Percentiles rank a stretch among this genome's conserved stretches.
Evolutionary conservation across 2,888 invertebrate genomes (phyloP).

Genomic region (Caradrina clavipalpis): DNA sequence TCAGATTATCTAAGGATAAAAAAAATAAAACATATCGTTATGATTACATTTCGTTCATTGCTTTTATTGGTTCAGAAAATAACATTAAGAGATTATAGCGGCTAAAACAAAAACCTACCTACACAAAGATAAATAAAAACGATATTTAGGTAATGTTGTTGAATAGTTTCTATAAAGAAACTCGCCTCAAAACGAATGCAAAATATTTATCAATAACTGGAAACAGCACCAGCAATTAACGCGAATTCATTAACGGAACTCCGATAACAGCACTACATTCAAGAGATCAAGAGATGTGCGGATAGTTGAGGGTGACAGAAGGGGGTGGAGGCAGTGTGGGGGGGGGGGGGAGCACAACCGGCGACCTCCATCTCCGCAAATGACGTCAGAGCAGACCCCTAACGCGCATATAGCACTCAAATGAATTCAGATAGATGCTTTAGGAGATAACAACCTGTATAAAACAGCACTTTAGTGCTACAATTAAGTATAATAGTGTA

Average conservation of each 20-base stretch:
- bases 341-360: slow-evolving; percentile 22
- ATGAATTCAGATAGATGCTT: slow-evolving; percentile 60
- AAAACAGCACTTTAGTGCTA: slow-evolving; percentile 30
- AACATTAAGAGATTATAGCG: too few relatives aligned
- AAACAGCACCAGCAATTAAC: slow-evolving; percentile 65
- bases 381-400: slow-evolving; percentile 71
- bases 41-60: too few relatives aligned
- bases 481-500: neutral
- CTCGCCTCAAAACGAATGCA: neutral
- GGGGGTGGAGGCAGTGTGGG: slow-evolving; percentile 27
- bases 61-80: too few relatives aligned
- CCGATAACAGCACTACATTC: slow-evolving; percentile 65
- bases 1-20: neutral
- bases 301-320: slow-evolving; percentile 46
- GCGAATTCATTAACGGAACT: slow-evolving; percentile 69
- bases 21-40: neutral
- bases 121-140: neutral
- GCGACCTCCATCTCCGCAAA: slow-evolving; percentile 60
- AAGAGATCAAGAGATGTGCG: slow-evolving; percentile 63
- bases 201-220: slow-evolving; percentile 51
- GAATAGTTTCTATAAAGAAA: neutral
- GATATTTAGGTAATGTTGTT: too few relatives aligned
- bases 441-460: slow-evolving; percentile 43
- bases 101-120: too few relatives aligned
- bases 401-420: slow-evolving; percentile 62